Conservation (phyloP, 1,140 invertebrate genomes). For the Trichonephila inaurata region DNA sequence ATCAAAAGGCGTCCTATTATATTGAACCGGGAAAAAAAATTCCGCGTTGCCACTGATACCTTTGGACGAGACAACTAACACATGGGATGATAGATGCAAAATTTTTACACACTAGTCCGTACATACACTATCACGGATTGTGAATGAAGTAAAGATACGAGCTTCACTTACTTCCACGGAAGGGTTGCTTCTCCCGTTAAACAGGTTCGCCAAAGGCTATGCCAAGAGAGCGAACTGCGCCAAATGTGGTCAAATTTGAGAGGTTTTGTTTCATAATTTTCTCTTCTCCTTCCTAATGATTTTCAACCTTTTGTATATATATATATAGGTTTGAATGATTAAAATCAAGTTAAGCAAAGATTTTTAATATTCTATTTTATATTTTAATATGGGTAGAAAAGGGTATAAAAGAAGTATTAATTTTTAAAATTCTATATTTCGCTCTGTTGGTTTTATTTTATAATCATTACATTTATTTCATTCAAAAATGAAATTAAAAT, state of each 20-base stretch:
- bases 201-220: background rate
- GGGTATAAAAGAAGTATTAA: too few species aligned
- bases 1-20: background rate
- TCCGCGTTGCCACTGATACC: background rate
- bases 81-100: background rate
- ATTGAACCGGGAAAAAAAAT: background rate
- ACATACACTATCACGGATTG: background rate
- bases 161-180: background rate
- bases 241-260: background rate
- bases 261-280: background rate
- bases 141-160: background rate
- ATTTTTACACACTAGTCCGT: background rate
- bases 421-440: too few species aligned
- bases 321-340: too few species aligned
- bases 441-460: too few species aligned
- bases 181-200: constrained; percentile 4
- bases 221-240: background rate
- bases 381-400: too few species aligned
- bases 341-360: too few species aligned
- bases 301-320: too few species aligned
- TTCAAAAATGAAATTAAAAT: too few species aligned
- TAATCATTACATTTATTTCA: too few species aligned
- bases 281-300: background rate
- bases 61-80: background rate
- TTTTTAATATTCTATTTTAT: too few species aligned